Conservation (phyloP, 2,113 vertebrate genomes). For the Entosphenus tridentatus region DNA sequence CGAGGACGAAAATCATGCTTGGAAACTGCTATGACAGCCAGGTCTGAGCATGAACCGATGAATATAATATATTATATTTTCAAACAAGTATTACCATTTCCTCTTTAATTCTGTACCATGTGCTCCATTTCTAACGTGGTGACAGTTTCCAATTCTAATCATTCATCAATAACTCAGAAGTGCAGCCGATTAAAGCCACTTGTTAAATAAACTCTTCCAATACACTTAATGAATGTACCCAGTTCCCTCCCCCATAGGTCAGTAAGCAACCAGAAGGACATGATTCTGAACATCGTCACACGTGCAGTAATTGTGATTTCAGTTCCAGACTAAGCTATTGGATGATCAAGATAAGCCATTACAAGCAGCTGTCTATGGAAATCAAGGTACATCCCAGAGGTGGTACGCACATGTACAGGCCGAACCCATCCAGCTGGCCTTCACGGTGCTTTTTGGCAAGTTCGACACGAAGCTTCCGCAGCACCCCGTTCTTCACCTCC, state of each 20-base stretch:
- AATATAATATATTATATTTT: not conserved
- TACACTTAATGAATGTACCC: no score
- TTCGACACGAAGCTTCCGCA: constrained; percentile 71
- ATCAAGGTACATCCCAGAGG: not conserved
- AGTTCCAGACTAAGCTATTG: not conserved
- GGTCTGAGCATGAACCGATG: not conserved
- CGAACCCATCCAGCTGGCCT: constrained; percentile 75
- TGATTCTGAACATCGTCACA: not conserved
- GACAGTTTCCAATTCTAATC: no score
- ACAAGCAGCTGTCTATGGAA: not conserved
- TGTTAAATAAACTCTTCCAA: no score
- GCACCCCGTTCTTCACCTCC: constrained; percentile 82
- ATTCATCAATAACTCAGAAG: no score
- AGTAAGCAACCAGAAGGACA: no score
- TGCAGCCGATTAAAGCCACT: no score
- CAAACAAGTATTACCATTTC: not conserved
- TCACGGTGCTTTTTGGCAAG: constrained; percentile 83
- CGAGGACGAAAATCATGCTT: not conserved
- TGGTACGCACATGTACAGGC: constrained; percentile 67
- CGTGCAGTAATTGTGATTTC: not conserved
- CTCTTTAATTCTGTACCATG: not conserved
- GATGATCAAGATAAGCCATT: not conserved
- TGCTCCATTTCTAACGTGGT: not conserved
- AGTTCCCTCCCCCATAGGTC: no score
- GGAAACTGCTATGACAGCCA: not conserved